Evolutionary conservation across 2,113 vertebrate species (phyloP).

Genomic region (Etia nguti): DNA sequence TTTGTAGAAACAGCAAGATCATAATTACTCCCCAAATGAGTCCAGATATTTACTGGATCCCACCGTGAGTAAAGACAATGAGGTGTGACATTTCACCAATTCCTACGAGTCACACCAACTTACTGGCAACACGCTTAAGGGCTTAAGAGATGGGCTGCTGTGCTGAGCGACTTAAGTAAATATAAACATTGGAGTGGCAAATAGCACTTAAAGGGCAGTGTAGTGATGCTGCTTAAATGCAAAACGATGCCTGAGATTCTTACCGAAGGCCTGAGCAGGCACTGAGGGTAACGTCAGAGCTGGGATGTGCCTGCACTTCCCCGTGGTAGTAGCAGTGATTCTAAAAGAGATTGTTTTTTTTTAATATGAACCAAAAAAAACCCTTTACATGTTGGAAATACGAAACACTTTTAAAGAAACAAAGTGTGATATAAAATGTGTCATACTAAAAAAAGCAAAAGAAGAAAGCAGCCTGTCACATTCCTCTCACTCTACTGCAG

Average conservation of each 20-base stretch:
- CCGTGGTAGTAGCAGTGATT: constrained; percentile 79
- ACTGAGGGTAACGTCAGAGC: constrained; percentile 74
- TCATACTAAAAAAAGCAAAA: not conserved
- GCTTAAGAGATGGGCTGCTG: constrained; percentile 25
- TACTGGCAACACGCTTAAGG: constrained; percentile 33
- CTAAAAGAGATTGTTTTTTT: constrained; percentile 43
- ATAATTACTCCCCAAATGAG: constrained; percentile 26
- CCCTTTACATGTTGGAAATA: not conserved
- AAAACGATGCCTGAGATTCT: constrained; percentile 30
- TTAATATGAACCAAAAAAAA: not conserved
- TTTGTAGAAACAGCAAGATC: constrained; percentile 40
- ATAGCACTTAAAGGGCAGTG: constrained; percentile 37
- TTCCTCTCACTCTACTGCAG: not conserved
- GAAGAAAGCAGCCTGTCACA: not conserved
- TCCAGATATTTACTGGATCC: constrained; percentile 12
- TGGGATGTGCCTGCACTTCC: constrained; percentile 54
- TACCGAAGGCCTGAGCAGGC: constrained; percentile 75
- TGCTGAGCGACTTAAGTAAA: constrained; percentile 37
- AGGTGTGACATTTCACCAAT: constrained; percentile 46
- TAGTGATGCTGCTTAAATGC: constrained; percentile 8
- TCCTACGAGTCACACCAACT: constrained; percentile 16
- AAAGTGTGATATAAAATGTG: not conserved
- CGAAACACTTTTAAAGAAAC: not conserved
- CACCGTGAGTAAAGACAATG: constrained; percentile 34
- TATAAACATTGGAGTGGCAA: constrained; percentile 41